A percentile compares a stretch with the other conserved stretches of the same genome.
Conservation (phyloP, 2,113 vertebrate genomes). For the Galbula dea region DNA sequence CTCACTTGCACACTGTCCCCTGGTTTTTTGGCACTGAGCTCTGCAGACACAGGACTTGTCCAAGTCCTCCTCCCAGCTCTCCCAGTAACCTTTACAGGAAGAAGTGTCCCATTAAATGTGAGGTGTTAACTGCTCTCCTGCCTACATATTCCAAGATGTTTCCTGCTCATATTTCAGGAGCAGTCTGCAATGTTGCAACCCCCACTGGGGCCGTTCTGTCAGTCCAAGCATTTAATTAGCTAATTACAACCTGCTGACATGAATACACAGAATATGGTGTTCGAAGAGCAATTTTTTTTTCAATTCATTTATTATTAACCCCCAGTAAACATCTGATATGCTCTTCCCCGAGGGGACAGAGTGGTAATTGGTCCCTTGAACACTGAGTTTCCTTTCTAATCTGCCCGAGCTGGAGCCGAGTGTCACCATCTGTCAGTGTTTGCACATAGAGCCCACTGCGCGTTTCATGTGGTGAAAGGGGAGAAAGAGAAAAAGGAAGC, state of each 20-base stretch:
- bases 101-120: constrained; percentile 31
- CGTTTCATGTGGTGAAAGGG: constrained; percentile 39
- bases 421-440: constrained; percentile 78
- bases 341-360: constrained; percentile 74
- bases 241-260: constrained; percentile 77
- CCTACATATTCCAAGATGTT: constrained; percentile 63
- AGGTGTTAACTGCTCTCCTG: constrained; percentile 53
- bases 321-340: constrained; percentile 70
- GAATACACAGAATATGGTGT: constrained; percentile 64
- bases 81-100: constrained; percentile 53
- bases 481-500: constrained; percentile 56
- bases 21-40: not conserved
- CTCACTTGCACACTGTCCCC: not conserved
- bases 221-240: constrained; percentile 76
- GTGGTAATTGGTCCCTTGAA: constrained; percentile 77
- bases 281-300: constrained; percentile 63
- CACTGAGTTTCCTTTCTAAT: constrained; percentile 71
- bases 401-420: constrained; percentile 63
- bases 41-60: not conserved
- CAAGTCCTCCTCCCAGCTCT: constrained; percentile 39
- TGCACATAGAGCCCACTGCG: constrained; percentile 57
- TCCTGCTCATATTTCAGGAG: constrained; percentile 68
- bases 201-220: constrained; percentile 67
- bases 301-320: constrained; percentile 75
- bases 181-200: constrained; percentile 41